Conservation (phyloP, 2,888 invertebrate species). For the Agrotis clavis region DNA sequence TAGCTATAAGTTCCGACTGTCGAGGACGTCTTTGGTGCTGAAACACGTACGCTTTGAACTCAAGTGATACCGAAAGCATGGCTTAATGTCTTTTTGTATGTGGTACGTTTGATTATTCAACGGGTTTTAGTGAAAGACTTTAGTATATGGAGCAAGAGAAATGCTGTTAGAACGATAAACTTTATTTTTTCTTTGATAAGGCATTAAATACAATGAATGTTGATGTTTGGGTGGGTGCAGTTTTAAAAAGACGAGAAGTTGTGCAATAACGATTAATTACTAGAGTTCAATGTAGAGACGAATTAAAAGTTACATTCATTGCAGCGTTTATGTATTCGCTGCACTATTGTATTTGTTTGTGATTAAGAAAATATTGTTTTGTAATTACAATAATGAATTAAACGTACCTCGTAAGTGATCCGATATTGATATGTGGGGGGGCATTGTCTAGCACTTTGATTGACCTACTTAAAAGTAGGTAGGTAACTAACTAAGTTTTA, state of each 20-base stretch:
- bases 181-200: not conserved
- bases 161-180: not conserved
- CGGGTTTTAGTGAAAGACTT: slow-evolving; percentile 21
- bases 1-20: slow-evolving; percentile 75
- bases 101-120: slow-evolving; percentile 56
- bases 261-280: slow-evolving; percentile 35
- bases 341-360: slow-evolving; percentile 4
- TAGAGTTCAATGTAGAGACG: slow-evolving; percentile 2
- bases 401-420: not conserved
- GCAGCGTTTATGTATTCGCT: not conserved
- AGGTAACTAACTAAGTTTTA: too few species aligned
- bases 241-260: slow-evolving; percentile 24
- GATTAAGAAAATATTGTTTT: not conserved
- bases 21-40: slow-evolving; percentile 67
- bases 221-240: not conserved
- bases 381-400: not conserved
- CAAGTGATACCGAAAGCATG: slow-evolving; percentile 54
- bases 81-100: slow-evolving; percentile 51
- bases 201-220: slow-evolving; percentile 14
- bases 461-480: too few species aligned
- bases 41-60: slow-evolving; percentile 65
- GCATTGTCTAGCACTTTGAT: too few species aligned
- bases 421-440: too few species aligned
- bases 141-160: not conserved
- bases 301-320: slow-evolving; percentile 31